These are phyloP conservation scores for Pomacea maculata DNA, from an alignment of 1,140 invertebrate genomes.

Conservation along the genomic window DNA sequence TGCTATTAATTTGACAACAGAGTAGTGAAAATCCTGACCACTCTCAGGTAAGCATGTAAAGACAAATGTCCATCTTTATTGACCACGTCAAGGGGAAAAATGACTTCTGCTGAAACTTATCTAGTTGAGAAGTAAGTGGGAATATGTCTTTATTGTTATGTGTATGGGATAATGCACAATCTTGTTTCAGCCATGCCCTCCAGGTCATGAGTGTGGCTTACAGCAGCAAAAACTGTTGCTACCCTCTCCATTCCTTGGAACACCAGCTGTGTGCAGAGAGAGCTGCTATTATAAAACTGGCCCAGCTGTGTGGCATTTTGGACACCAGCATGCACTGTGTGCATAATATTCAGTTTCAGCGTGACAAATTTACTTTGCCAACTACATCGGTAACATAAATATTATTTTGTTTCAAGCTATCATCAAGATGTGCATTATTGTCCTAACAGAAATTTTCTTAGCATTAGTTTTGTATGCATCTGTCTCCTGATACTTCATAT, in stretches of 20 bases:
- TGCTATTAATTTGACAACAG: too few relatives aligned
- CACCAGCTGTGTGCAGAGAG: constrained; percentile 27
- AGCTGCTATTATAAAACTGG: constrained; percentile 6
- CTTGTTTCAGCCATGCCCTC: constrained; percentile 36
- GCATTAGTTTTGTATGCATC: too few relatives aligned
- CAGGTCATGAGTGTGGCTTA: constrained; percentile 41
- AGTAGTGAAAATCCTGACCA: neutral
- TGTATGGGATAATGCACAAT: too few relatives aligned
- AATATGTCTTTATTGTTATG: neutral
- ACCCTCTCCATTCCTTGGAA: constrained; percentile 38
- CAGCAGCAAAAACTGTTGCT: constrained; percentile 46
- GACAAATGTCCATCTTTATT: neutral
- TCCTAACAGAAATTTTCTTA: too few relatives aligned
- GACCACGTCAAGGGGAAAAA: neutral
- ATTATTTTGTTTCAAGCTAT: too few relatives aligned
- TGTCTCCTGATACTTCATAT: too few relatives aligned
- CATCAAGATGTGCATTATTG: too few relatives aligned
- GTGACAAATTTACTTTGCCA: too few relatives aligned
- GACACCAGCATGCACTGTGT: neutral
- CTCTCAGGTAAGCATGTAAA: neutral
- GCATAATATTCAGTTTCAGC: too few relatives aligned
- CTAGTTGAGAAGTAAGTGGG: neutral
- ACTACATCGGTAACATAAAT: too few relatives aligned
- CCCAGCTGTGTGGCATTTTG: neutral
- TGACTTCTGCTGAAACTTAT: neutral